A percentile compares a stretch with the other conserved stretches of the same genome.
Conservation (phyloP, 2,113 vertebrate genomes). For the Nibea coibor region DNA sequence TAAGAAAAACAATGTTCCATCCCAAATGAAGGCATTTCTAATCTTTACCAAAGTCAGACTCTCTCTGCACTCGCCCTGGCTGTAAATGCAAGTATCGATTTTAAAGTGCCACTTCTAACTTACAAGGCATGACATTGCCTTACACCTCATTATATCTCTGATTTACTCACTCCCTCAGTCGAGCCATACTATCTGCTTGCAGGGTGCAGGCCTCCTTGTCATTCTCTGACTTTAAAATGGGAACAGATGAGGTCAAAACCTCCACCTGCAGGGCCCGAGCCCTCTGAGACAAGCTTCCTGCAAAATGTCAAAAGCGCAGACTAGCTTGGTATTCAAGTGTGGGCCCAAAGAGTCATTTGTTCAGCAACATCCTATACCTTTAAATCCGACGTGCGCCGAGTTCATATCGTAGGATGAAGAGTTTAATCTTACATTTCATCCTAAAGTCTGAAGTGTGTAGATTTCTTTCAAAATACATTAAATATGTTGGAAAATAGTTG, state of each 20-base stretch:
- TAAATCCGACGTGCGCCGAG: neutral
- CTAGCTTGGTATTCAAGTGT: neutral
- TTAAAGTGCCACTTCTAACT: constrained; percentile 53
- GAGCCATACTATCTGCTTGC: constrained; percentile 9
- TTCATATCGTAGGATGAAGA: neutral
- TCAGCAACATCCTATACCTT: neutral
- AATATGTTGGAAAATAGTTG: no score
- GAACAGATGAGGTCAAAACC: constrained; percentile 43
- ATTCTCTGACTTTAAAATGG: constrained; percentile 17
- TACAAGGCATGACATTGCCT: constrained; percentile 57
- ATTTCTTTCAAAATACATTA: no score
- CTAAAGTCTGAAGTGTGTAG: neutral
- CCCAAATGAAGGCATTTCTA: constrained; percentile 26
- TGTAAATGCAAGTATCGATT: constrained; percentile 65
- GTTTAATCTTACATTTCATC: neutral
- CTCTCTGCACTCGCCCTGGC: constrained; percentile 7
- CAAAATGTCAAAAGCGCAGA: neutral
- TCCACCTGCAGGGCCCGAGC: constrained; percentile 4
- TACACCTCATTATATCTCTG: constrained; percentile 61
- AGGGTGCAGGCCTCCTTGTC: constrained; percentile 8
- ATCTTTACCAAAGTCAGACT: constrained; percentile 44
- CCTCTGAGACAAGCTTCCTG: constrained; percentile 14
- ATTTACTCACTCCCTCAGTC: constrained; percentile 59
- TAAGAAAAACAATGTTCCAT: neutral
- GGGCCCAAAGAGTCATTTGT: neutral